These are phyloP conservation scores for Alligator mississippiensis DNA, from an alignment of 2,113 vertebrate genomes.

Conservation along the genomic window DNA sequence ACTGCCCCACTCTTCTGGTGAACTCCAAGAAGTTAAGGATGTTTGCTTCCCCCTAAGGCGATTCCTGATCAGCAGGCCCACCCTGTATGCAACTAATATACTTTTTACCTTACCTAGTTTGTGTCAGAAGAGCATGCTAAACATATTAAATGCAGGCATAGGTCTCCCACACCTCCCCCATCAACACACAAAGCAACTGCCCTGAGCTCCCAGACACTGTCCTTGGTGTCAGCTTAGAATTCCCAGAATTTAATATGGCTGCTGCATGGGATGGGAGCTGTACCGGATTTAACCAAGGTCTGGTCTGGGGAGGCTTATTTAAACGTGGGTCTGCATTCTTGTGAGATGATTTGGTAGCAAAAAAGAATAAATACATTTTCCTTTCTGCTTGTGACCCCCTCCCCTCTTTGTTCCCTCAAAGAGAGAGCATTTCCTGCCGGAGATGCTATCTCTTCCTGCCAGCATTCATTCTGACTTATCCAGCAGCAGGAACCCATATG, in stretches of 20 bases:
- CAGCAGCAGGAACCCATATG: conserved; percentile 41
- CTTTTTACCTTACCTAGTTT: neutral
- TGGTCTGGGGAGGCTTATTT: neutral
- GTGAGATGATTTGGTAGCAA: conserved; percentile 64
- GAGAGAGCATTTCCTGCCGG: conserved; percentile 77
- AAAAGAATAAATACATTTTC: conserved; percentile 71
- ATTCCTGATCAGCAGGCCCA: neutral
- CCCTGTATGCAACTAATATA: neutral
- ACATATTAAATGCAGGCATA: neutral
- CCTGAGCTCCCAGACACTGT: neutral
- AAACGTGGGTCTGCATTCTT: conserved; percentile 74
- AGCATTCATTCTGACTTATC: conserved; percentile 54
- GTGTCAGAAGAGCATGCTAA: fast-evolving
- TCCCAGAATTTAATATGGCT: neutral
- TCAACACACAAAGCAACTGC: fast-evolving
- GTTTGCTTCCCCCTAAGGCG: neutral
- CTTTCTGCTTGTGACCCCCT: conserved; percentile 37
- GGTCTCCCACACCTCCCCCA: neutral
- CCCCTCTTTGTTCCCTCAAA: conserved; percentile 74
- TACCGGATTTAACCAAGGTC: neutral
- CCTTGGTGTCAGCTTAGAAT: neutral
- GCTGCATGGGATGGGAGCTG: neutral
- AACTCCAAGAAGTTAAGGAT: neutral
- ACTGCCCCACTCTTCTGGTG: neutral
- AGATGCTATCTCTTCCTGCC: conserved; percentile 76